phyloP scores from a whole-genome alignment of 1,140 invertebrate genomes.

The Dolichoris vasculosae region DNA sequence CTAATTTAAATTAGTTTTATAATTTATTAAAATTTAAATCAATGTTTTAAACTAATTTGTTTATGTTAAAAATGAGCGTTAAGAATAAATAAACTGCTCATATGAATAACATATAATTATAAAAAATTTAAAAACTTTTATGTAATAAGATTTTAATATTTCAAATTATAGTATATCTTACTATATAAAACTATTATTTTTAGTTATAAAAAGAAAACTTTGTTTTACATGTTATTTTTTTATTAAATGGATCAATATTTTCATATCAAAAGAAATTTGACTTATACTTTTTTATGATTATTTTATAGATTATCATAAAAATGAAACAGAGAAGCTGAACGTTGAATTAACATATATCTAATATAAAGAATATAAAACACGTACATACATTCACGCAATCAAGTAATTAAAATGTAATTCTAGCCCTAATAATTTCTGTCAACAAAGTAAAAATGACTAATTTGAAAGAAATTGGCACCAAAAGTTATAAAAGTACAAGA shows the following conservation, averaged over 20 bases:
- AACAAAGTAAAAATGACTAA: not conserved
- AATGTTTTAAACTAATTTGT: no score
- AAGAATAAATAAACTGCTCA: no score
- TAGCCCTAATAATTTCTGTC: not conserved
- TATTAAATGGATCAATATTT: not conserved
- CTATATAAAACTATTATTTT: no score
- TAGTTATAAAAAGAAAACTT: no score
- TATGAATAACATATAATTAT: no score
- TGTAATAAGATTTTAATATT: no score
- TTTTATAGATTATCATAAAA: not conserved
- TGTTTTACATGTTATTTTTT: no score
- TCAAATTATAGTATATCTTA: no score
- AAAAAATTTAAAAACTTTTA: no score
- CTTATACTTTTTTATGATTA: not conserved
- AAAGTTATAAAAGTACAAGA: not conserved
- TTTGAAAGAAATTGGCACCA: slow-evolving; percentile 1
- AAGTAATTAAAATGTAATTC: not conserved
- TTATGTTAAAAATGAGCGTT: no score
- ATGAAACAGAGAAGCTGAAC: not conserved
- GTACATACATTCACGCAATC: not conserved
- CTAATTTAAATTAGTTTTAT: no score
- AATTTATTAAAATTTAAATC: no score
- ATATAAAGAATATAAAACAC: not conserved
- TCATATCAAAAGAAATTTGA: not conserved
- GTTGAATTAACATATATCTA: not conserved